phyloP scores from a whole-genome alignment of 1,140 invertebrate genomes.

The Campodea augens region DNA sequence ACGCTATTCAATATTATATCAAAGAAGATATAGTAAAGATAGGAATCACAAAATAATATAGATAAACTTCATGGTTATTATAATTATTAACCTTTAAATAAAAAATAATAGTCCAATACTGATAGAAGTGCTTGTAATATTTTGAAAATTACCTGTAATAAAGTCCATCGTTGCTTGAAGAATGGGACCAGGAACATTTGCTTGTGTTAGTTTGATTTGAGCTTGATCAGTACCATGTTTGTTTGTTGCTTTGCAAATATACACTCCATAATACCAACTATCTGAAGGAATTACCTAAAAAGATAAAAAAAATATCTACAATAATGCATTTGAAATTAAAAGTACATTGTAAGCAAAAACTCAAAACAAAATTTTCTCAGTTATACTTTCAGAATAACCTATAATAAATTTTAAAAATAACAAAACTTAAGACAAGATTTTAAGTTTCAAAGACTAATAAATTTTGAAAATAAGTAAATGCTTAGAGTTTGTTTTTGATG shows the following conservation, averaged over 20 bases:
- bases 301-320: conserved; percentile 1
- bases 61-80: no score
- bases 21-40: no score
- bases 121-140: no score
- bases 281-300: conserved; percentile 37
- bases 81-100: no score
- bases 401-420: conserved; percentile 8
- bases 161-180: conserved; percentile 36
- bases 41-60: no score
- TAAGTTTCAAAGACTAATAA: background rate
- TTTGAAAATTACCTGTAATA: conserved; percentile 30
- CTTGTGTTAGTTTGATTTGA: conserved; percentile 49
- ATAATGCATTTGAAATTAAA: no score
- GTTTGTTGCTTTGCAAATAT: conserved; percentile 67
- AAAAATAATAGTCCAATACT: no score
- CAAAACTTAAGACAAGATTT: background rate
- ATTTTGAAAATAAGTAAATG: background rate
- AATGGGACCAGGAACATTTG: conserved; percentile 32
- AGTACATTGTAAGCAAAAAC: no score
- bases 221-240: conserved; percentile 43
- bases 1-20: no score
- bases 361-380: no score
- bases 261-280: conserved; percentile 43
- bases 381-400: no score
- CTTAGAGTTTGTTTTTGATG: no score